A percentile compares a stretch with the other conserved stretches of the same genome.
Conservation (phyloP, 2,797 vertebrate species). For the Eupleurogrammus muticus region DNA sequence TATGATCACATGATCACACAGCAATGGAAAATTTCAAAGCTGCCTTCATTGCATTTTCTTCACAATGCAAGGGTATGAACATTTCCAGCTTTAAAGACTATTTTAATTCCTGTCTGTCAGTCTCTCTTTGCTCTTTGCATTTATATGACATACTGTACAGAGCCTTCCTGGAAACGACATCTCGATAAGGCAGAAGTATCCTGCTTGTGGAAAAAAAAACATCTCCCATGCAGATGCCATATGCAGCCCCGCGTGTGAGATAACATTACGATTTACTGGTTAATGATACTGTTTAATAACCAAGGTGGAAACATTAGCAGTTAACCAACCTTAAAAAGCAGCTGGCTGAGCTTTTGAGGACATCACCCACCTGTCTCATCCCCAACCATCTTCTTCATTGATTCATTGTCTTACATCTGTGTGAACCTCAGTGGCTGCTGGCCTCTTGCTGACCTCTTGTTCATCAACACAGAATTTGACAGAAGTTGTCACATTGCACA, state of each 20-base stretch:
- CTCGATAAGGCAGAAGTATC: not conserved
- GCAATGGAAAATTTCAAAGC: not conserved
- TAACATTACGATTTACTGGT: conserved; percentile 7
- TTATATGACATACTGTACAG: no score
- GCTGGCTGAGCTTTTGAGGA: conserved; percentile 11
- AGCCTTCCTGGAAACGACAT: not conserved
- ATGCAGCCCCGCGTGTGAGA: conserved; percentile 3
- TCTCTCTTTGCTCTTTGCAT: not conserved
- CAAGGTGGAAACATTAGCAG: conserved; percentile 6
- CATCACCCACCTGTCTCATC: conserved; percentile 19
- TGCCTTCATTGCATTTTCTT: not conserved
- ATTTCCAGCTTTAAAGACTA: not conserved
- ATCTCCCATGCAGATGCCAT: not conserved
- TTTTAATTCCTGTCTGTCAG: not conserved
- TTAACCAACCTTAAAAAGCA: not conserved
- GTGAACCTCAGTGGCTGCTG: conserved; percentile 1
- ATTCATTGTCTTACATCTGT: conserved; percentile 11
- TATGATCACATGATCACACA: not conserved
- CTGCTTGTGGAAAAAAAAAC: conserved; percentile 7
- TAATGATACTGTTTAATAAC: not conserved
- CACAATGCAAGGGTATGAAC: not conserved
- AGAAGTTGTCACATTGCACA: conserved; percentile 1
- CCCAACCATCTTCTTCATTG: conserved; percentile 11
- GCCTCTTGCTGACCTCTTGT: conserved; percentile 35
- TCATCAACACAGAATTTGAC: conserved; percentile 9